phyloP scores from a whole-genome alignment of 2,113 vertebrate species.

The Pituophis catenifer region DNA sequence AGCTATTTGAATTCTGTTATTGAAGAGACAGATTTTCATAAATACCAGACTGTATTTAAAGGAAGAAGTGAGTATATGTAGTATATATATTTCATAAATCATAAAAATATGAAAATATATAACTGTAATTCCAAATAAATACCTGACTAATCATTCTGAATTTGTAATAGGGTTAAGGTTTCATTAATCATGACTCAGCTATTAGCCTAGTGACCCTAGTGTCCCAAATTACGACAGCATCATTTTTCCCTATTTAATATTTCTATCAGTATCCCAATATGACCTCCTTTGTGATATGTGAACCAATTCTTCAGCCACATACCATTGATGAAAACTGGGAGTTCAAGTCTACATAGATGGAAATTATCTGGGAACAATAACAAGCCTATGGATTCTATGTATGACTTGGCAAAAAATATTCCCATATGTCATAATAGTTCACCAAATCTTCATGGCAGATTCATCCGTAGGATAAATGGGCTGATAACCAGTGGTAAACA shows the following conservation, averaged over 20 bases:
- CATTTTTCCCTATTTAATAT: not conserved
- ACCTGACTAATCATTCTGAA: not conserved
- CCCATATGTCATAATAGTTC: not conserved
- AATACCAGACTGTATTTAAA: not conserved
- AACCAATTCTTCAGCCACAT: not conserved
- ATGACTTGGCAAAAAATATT: not conserved
- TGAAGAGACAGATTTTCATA: not conserved
- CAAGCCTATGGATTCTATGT: not conserved
- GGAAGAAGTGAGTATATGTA: not conserved
- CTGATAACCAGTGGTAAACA: not conserved
- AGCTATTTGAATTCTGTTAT: not conserved
- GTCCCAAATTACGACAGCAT: not conserved
- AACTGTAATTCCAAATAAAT: not conserved
- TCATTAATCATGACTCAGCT: not conserved
- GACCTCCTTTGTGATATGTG: not conserved
- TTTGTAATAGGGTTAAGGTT: not conserved
- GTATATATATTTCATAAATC: no score
- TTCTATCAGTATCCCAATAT: not conserved
- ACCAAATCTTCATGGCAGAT: not conserved
- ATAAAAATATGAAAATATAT: not conserved
- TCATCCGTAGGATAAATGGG: not conserved
- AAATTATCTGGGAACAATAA: not conserved
- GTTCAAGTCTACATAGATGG: not conserved
- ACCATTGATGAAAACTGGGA: not conserved
- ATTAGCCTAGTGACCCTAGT: not conserved